Conservation (phyloP, 2,797 vertebrate species). For the Enoplosus armatus region DNA sequence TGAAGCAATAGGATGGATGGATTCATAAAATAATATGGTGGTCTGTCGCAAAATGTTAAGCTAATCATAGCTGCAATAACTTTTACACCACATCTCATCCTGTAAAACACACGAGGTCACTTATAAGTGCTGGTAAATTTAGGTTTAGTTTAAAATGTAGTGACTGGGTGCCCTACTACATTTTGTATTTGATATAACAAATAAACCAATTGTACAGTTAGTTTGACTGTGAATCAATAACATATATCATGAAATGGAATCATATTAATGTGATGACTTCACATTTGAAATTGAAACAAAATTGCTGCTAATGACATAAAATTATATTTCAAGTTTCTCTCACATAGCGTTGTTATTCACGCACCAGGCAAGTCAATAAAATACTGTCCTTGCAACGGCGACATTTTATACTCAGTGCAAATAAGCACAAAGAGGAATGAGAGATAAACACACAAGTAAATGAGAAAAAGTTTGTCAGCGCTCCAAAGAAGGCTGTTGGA, state of each 20-base stretch:
- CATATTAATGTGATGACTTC: not conserved
- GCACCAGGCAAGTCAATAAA: constrained; percentile 20
- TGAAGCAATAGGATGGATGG: not conserved
- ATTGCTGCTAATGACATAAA: not conserved
- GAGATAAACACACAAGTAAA: constrained; percentile 4
- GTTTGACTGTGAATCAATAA: not conserved
- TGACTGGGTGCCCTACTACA: too few species aligned
- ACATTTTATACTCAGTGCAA: not conserved
- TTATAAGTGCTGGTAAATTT: constrained; percentile 31
- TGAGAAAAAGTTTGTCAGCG: not conserved
- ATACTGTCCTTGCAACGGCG: not conserved
- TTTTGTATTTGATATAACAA: constrained; percentile 3
- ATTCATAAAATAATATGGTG: not conserved
- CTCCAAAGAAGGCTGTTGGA: constrained; percentile 14
- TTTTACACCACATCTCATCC: not conserved
- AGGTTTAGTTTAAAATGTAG: not conserved
- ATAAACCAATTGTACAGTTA: not conserved
- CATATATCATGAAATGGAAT: not conserved
- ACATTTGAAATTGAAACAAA: not conserved
- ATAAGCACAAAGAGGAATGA: not conserved
- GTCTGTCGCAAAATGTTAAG: not conserved
- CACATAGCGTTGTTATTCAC: not conserved
- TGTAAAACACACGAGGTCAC: not conserved
- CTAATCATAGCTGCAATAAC: not conserved
- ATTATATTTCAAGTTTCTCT: constrained; percentile 4